Percentiles rank a stretch among this genome's conserved stretches.
phyloP scores from a whole-genome alignment of 2,113 vertebrate genomes.

The Helogale parvula region DNA sequence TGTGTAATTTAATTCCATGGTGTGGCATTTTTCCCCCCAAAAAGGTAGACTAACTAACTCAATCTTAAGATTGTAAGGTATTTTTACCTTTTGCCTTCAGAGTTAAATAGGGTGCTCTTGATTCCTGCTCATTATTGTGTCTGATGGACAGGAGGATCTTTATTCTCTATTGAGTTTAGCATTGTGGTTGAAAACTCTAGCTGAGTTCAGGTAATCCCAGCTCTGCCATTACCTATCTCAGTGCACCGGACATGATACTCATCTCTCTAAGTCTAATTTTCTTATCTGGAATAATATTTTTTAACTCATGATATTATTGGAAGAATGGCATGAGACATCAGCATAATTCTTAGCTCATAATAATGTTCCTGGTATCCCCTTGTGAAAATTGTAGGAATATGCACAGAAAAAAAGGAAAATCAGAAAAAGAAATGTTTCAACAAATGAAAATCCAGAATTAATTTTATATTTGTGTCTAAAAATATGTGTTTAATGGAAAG shows the following conservation, averaged over 20 bases:
- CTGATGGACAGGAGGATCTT: accelerated
- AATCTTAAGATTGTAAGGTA: neutral
- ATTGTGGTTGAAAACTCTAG: neutral
- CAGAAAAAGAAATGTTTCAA: neutral
- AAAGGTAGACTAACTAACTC: neutral
- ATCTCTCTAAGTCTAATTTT: constrained; percentile 7
- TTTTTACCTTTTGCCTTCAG: neutral
- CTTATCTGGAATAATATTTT: neutral
- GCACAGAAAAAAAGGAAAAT: neutral
- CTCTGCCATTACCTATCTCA: neutral
- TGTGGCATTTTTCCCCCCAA: neutral
- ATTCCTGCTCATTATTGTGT: neutral
- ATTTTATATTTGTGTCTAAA: neutral
- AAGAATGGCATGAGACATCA: neutral
- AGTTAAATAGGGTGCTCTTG: neutral
- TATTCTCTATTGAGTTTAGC: neutral
- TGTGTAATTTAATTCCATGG: neutral
- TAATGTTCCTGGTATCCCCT: neutral
- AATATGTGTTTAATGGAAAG: neutral
- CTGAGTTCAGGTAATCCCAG: neutral
- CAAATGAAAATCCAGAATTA: neutral
- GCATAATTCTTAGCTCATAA: neutral
- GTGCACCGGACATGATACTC: neutral
- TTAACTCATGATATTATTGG: neutral
- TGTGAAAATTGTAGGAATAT: neutral